Base-by-base conservation (phyloP, 2,113 vertebrate species). In the Orycteropus afer region DNA sequence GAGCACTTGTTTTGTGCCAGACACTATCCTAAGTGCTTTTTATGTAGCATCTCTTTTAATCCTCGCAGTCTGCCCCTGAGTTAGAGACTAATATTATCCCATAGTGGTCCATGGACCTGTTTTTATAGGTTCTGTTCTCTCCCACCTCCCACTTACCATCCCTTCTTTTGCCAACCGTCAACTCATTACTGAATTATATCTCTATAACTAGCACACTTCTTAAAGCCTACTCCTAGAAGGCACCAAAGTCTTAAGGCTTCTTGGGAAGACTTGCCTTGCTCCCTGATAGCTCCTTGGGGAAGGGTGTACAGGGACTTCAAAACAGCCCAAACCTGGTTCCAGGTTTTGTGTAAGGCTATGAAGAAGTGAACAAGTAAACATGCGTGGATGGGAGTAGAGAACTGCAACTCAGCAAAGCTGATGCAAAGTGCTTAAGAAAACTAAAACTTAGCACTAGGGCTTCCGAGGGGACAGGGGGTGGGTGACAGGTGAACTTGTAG, bases 1-100 rank as follows among this genome's bases (percentile, higher is more conserved):
- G 96, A 97, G 90, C 88, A 96, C 91, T 96, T 96, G 90, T 89
- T 90, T 81, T 57, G 90, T 82, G 93, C 88, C 90, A 96, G 93
- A 94, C 74, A 82, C 67, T 91, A 63, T 65, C 42, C 86, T 90
- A 90, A 96, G 86, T 91, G 90, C 84, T 92, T 97, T 97, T 93
- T 83, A 95, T 80, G 90, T 88, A 94, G 67, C 85, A 90, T 93
- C 84, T 93, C 90, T 96, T 93, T 95, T 57, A 96, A 96, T 96
- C 73, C 90, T 90, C 17, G 32, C 53, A 79, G 3, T 55, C 79
- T 90, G 74, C 71, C 61, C 83, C 86, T 3, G 12, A 94, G 71
- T 67, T 74, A 69, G 80, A 88, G 63, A 51, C 73, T 90, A 83
- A 88, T 69, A 42, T 67, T 69, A 59, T 49, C 88, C 82, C 59